These are phyloP conservation scores for Tipula lateralis DNA, from an alignment of 2,888 invertebrate species.

Conservation along the genomic window DNA sequence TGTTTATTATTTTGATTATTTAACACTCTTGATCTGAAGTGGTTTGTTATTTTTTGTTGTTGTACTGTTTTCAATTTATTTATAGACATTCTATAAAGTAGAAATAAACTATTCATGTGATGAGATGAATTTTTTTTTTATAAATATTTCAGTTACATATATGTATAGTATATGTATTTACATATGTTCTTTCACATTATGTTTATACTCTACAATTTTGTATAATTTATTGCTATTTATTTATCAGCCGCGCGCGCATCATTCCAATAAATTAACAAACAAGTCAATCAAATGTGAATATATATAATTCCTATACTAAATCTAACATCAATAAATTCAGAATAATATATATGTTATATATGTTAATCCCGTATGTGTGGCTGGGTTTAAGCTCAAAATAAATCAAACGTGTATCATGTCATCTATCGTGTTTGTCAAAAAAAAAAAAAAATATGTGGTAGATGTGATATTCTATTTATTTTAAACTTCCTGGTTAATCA, in stretches of 20 bases:
- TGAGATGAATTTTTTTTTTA: neutral
- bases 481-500: neutral
- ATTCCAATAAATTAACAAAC: neutral
- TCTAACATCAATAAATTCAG: neutral
- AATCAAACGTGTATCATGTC: neutral
- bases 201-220: neutral
- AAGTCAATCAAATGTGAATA: neutral
- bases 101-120: neutral
- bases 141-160: no score
- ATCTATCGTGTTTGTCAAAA: neutral
- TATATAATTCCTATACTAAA: neutral
- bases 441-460: neutral
- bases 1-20: constrained; percentile 15
- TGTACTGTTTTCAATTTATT: neutral
- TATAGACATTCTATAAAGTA: neutral
- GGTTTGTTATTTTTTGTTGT: neutral
- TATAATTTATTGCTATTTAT: neutral
- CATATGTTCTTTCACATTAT: neutral
- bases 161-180: neutral
- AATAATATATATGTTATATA: no score
- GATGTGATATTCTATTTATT: neutral
- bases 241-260: neutral
- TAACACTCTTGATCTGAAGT: constrained; percentile 19
- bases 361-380: neutral
- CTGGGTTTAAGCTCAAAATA: neutral